A percentile compares a stretch with the other conserved stretches of the same genome.
Conservation (phyloP, 2,888 invertebrate species). For the Leucozona laternaria region DNA sequence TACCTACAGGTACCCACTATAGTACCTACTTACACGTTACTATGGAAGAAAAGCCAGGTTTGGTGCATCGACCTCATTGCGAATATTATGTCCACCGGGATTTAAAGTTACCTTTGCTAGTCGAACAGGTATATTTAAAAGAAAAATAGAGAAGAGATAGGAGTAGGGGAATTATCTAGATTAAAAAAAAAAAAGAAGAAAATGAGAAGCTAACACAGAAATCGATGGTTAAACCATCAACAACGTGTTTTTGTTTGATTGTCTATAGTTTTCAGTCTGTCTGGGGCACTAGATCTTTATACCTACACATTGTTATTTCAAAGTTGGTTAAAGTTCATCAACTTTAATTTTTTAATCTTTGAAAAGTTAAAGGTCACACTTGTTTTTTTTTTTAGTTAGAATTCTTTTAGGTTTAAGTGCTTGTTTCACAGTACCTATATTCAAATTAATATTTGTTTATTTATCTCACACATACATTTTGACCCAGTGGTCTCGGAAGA, state of each 20-base stretch:
- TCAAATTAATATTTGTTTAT: no score
- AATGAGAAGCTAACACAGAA: conserved; percentile 20
- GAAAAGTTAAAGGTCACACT: not conserved
- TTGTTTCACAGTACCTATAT: no score
- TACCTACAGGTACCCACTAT: not conserved
- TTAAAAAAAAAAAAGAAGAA: conserved; percentile 1
- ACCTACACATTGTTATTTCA: not conserved
- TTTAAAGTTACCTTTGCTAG: conserved; percentile 13
- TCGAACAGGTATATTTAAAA: not conserved
- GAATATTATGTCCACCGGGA: conserved; percentile 28
- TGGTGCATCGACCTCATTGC: conserved; percentile 63
- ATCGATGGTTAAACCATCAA: conserved; percentile 16
- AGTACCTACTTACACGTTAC: conserved; percentile 26
- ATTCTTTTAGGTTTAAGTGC: not conserved
- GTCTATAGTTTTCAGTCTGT: conserved; percentile 36
- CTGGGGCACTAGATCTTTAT: conserved; percentile 33
- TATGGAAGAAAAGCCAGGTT: not conserved
- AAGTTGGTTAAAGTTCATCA: not conserved
- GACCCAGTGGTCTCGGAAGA: no score
- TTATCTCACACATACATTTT: no score
- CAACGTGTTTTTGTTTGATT: conserved; percentile 10
- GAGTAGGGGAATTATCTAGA: not conserved
- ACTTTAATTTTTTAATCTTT: not conserved
- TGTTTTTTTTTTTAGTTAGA: not conserved
- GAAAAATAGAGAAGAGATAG: not conserved